A percentile compares a stretch with the other conserved stretches of the same genome.
Conservation (phyloP, 2,113 vertebrate species). For the Aldabrachelys gigantea region DNA sequence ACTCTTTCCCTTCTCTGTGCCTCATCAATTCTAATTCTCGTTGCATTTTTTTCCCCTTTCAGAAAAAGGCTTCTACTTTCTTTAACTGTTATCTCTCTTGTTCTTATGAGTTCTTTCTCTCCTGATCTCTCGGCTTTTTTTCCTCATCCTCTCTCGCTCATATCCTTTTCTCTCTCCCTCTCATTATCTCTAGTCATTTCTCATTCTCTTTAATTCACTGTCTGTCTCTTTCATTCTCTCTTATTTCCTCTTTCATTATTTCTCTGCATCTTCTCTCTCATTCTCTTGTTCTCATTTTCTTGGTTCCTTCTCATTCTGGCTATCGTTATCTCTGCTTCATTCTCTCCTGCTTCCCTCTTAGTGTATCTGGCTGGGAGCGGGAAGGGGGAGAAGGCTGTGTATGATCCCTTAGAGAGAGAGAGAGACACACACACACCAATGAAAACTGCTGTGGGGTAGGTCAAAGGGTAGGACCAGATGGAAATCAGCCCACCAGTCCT, state of each 20-base stretch:
- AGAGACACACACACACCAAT: background rate
- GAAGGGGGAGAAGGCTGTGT: background rate
- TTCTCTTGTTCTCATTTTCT: rapidly evolving
- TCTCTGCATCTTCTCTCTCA: background rate
- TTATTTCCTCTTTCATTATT: background rate
- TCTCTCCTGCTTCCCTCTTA: background rate
- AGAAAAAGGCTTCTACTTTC: constrained; percentile 45
- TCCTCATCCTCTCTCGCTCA: background rate
- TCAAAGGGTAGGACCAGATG: background rate
- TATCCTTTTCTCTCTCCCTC: background rate
- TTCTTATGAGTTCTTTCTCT: background rate
- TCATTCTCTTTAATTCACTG: background rate
- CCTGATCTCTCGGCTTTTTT: background rate
- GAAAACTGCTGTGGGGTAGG: rapidly evolving
- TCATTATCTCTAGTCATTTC: background rate
- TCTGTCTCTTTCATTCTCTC: background rate
- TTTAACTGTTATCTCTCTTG: constrained; percentile 1
- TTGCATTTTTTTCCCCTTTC: constrained; percentile 51
- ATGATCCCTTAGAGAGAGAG: background rate
- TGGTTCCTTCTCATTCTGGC: background rate
- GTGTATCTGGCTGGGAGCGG: background rate
- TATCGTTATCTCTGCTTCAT: rapidly evolving
- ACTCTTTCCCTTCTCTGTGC: constrained; percentile 74
- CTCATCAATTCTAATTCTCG: constrained; percentile 80
- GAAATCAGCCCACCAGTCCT: background rate